Evolutionary conservation across 2,113 vertebrate genomes (phyloP).

Genomic region (Oreocharis arfaki): DNA sequence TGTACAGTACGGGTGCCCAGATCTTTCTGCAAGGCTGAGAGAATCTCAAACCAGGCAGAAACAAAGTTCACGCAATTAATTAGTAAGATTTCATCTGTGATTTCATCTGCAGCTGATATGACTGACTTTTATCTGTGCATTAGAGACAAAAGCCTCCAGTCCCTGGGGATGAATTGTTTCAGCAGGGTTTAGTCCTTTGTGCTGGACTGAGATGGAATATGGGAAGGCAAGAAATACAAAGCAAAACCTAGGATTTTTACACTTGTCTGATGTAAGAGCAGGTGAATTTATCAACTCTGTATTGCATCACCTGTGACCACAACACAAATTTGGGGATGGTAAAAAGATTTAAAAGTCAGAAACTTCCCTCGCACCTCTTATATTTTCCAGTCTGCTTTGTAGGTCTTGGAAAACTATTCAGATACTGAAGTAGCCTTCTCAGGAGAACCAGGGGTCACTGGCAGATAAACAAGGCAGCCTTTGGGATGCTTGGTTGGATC

Average conservation of each 20-base stretch:
- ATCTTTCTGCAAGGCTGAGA: constrained; percentile 29
- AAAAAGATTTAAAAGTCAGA: not conserved
- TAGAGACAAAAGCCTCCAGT: not conserved
- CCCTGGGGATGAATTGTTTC: not conserved
- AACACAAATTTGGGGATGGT: not conserved
- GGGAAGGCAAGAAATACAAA: not conserved
- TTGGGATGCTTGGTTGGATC: not conserved
- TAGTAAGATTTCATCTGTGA: constrained; percentile 43
- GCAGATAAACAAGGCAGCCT: not conserved
- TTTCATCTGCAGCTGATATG: constrained; percentile 48
- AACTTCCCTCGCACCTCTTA: not conserved
- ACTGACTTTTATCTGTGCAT: constrained; percentile 17
- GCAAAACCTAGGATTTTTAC: not conserved
- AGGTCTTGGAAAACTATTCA: not conserved
- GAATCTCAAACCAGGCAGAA: constrained; percentile 53
- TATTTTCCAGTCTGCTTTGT: not conserved
- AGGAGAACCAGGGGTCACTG: not conserved
- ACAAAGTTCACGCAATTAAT: constrained; percentile 51
- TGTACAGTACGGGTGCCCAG: not conserved
- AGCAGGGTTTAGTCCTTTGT: constrained; percentile 28
- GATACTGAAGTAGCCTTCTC: not conserved
- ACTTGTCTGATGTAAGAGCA: not conserved
- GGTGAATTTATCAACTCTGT: not conserved
- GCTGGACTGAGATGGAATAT: not conserved
- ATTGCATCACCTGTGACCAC: not conserved